A percentile compares a stretch with the other conserved stretches of the same genome.
Evolutionary conservation across 1,140 invertebrate genomes (phyloP).

Genomic region (Drosophila tsacasi): DNA sequence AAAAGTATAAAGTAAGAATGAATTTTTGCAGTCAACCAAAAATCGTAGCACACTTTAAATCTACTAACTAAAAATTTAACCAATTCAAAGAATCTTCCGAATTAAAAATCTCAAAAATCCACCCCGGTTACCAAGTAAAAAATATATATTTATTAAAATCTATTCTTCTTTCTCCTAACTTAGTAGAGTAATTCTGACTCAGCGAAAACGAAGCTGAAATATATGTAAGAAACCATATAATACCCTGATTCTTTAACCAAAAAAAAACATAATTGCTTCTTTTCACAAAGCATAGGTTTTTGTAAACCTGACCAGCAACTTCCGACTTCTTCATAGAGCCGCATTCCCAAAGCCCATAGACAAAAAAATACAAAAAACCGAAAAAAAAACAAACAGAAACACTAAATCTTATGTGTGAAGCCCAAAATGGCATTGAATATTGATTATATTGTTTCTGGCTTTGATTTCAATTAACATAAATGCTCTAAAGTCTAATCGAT

Average conservation of each 20-base stretch:
- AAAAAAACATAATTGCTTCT: constrained; percentile 16
- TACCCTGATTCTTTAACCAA: constrained; percentile 17
- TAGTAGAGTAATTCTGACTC: constrained; percentile 7
- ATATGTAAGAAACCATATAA: background rate
- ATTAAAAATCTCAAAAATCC: background rate
- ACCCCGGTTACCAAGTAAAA: background rate
- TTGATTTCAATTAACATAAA: constrained; percentile 56
- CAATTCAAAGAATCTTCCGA: background rate
- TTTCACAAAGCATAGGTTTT: constrained; percentile 3
- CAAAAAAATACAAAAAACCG: background rate
- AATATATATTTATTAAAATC: constrained; percentile 3
- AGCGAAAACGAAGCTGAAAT: background rate
- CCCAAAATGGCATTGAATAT: constrained; percentile 60
- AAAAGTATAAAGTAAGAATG: too few relatives aligned
- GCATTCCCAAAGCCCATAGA: constrained; percentile 38
- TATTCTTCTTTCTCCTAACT: background rate
- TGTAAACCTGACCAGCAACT: constrained; percentile 44
- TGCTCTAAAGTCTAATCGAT: constrained; percentile 30
- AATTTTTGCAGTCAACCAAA: too few relatives aligned
- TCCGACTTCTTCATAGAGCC: constrained; percentile 35
- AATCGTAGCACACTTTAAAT: too few relatives aligned
- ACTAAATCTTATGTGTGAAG: constrained; percentile 37
- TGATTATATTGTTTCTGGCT: constrained; percentile 65
- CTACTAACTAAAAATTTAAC: background rate
- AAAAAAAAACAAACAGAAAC: constrained; percentile 17